These are phyloP conservation scores for Cataglyphis rosenhaueri DNA, from an alignment of 2,888 invertebrate genomes.

Conservation along the genomic window DNA sequence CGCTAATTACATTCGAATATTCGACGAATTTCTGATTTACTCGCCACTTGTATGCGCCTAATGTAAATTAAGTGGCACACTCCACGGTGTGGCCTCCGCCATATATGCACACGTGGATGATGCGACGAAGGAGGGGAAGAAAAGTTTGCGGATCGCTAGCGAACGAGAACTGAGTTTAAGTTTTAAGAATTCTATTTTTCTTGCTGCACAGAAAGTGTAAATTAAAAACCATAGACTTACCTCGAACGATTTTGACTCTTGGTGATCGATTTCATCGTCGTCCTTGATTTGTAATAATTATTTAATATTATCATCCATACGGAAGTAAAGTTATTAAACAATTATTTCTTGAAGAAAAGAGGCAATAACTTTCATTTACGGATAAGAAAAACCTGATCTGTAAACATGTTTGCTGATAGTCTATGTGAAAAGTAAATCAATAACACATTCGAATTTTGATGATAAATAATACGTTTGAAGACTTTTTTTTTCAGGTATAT, in stretches of 20 bases:
- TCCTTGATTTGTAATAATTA: neutral
- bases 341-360: too few relatives aligned
- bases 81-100: constrained; percentile 1
- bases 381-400: neutral
- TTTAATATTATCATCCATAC: neutral
- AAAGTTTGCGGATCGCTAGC: constrained; percentile 52
- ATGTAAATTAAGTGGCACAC: constrained; percentile 9
- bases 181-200: constrained; percentile 85
- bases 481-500: neutral
- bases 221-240: constrained; percentile 59
- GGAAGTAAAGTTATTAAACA: neutral
- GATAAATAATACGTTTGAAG: neutral
- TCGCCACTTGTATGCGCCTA: neutral
- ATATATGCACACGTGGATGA: constrained; percentile 1
- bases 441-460: neutral
- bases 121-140: constrained; percentile 15
- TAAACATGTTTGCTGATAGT: neutral
- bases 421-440: neutral
- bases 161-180: constrained; percentile 80
- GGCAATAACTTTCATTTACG: neutral
- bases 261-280: neutral
- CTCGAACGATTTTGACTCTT: constrained; percentile 39
- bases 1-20: neutral
- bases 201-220: constrained; percentile 74
- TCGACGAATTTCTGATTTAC: neutral